A percentile compares a stretch with the other conserved stretches of the same genome.
Evolutionary conservation across 2,888 invertebrate genomes (phyloP).

Genomic region (Aspidapion aeneum): DNA sequence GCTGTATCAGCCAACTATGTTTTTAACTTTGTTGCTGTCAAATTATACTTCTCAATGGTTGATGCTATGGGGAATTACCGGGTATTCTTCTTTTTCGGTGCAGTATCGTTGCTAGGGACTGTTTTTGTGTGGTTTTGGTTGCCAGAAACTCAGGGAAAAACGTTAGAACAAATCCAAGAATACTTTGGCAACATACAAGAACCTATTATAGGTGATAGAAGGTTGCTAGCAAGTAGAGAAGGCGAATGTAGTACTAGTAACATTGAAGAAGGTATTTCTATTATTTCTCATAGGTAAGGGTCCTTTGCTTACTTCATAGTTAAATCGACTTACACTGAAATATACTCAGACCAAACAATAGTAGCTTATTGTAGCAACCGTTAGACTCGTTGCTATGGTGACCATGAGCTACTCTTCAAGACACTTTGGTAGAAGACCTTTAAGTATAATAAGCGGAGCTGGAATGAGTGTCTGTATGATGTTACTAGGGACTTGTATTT

Average conservation of each 20-base stretch:
- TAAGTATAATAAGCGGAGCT: slow-evolving; percentile 56
- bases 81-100: slow-evolving; percentile 52
- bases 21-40: slow-evolving; percentile 54
- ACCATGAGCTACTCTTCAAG: slow-evolving; percentile 50
- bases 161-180: slow-evolving; percentile 51
- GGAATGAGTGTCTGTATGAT: slow-evolving; percentile 56
- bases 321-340: slow-evolving; percentile 46
- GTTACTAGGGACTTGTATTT: slow-evolving; percentile 48
- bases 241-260: background rate
- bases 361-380: slow-evolving; percentile 52
- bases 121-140: slow-evolving; percentile 49
- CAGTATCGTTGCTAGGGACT: slow-evolving; percentile 49
- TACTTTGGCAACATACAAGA: slow-evolving; percentile 45
- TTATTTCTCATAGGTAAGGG: too few relatives aligned
- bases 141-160: slow-evolving; percentile 55
- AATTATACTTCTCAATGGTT: slow-evolving; percentile 51
- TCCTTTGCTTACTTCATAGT: slow-evolving; percentile 56
- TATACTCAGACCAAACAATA: slow-evolving; percentile 50
- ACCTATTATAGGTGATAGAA: too few relatives aligned
- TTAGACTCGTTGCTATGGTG: slow-evolving; percentile 48
- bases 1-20: slow-evolving; percentile 50
- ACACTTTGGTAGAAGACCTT: slow-evolving; percentile 54
- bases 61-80: slow-evolving; percentile 46
- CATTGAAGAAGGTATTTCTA: too few relatives aligned
- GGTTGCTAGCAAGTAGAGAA: too few relatives aligned